Evolutionary conservation across 2,888 invertebrate genomes (phyloP).

Genomic region (Netelia fuscicornis): DNA sequence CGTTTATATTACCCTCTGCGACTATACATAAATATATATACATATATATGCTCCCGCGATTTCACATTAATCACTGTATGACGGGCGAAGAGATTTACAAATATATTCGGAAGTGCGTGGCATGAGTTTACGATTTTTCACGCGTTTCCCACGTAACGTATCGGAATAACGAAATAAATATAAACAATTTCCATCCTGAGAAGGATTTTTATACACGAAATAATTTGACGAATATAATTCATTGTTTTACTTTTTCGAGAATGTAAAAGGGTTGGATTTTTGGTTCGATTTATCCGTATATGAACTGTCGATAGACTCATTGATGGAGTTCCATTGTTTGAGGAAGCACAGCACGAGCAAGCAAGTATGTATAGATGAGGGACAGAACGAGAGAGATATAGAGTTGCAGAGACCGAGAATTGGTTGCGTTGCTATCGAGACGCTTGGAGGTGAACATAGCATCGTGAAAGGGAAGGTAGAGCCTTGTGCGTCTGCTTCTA

Average conservation of each 20-base stretch:
- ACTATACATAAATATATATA: background rate
- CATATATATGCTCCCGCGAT: background rate
- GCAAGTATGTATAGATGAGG: background rate
- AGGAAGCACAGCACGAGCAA: conserved; percentile 6
- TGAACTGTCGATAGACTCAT: conserved; percentile 27
- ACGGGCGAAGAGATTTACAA: conserved; percentile 26
- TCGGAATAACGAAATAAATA: background rate
- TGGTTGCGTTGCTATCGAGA: conserved; percentile 82
- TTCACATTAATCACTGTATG: conserved; percentile 30
- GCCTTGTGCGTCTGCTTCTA: conserved; percentile 36
- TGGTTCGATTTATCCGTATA: conserved; percentile 8
- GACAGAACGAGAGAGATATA: conserved; percentile 1
- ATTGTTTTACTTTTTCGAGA: too few relatives aligned
- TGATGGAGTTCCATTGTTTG: conserved; percentile 55
- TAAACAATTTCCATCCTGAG: too few relatives aligned
- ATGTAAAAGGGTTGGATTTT: background rate
- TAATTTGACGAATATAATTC: too few relatives aligned
- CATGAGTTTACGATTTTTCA: conserved; percentile 27
- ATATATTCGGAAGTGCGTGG: conserved; percentile 5
- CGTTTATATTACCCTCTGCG: conserved; percentile 35
- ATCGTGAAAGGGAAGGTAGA: conserved; percentile 41
- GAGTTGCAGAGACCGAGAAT: conserved; percentile 71
- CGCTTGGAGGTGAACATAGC: conserved; percentile 74
- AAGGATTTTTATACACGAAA: too few relatives aligned
- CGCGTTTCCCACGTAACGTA: background rate